Base-by-base conservation (phyloP, 2,888 invertebrate species). In the Pseudanteris insignis region DNA sequence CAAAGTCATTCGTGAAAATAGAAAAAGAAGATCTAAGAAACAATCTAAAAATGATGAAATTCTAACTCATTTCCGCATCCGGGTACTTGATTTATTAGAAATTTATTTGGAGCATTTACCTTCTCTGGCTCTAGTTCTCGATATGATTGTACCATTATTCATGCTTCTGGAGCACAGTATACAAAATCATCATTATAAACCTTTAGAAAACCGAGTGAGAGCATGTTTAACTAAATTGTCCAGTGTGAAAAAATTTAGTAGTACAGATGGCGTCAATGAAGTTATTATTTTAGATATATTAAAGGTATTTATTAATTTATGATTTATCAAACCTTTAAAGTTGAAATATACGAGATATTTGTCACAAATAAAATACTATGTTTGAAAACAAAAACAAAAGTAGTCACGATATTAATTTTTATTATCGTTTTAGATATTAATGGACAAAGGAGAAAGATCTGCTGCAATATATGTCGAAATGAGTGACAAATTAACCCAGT, bases 71-170 rank as follows among this genome's bases (percentile, higher is more conserved):
- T 90, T 90, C 69, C 83, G 90, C 63, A 85, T 88, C 25, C 83
- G 90, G 63, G 89, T 88, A n/a, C 81, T 91, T 25, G 91, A 91
- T 81, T 81, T 91, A 36, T 81, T 91, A 9, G 89, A 90, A 68
- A 87, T 87, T 65, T 91, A 90, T 73, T 74, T 90, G 25, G 88
- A 89, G 66, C 86, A 87, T 12, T 85, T 84, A 38, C 89, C 90
- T 0, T 83, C 87, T 0, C 85, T 91, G 85, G 83, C 86, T 26
- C 81, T 88, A 14, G 84, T 86, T 50, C 78, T 91, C 30, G 88
- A 88, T 67, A 87, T 90, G 81, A 85, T 91, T 68, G 81, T 87
- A 4, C 87, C 89, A 0, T 78, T 91, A 1, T 86, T 87, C 33
- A 84, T 87, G 65, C 84, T 88, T 67, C 76, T 90, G 1, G 89